phyloP scores from a whole-genome alignment of 2,797 vertebrate species.

The Anniella stebbinsi region DNA sequence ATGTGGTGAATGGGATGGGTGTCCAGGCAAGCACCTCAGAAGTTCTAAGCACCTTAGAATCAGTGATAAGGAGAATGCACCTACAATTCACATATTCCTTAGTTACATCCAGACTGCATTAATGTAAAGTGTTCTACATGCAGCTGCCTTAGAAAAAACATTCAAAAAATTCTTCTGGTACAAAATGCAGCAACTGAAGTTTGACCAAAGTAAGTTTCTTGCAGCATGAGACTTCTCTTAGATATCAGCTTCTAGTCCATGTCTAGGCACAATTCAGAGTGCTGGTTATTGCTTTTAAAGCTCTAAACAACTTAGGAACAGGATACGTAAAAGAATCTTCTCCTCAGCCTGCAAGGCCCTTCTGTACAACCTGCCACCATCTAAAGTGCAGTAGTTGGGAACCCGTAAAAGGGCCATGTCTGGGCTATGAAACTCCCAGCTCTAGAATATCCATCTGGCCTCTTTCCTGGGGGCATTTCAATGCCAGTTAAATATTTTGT shows the following conservation, averaged over 20 bases:
- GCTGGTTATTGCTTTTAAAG: neutral
- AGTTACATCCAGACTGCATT: too few relatives aligned
- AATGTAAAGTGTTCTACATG: too few relatives aligned
- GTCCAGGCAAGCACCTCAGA: too few relatives aligned
- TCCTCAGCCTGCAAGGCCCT: neutral
- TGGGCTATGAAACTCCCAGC: neutral
- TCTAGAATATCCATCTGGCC: neutral
- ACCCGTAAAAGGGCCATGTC: neutral
- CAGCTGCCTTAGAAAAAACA: neutral
- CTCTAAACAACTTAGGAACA: neutral
- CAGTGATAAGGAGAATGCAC: neutral
- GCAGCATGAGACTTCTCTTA: neutral
- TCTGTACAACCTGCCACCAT: neutral
- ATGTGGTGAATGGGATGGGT: too few relatives aligned
- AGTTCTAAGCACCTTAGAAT: neutral
- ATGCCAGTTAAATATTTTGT: neutral
- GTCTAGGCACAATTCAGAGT: neutral
- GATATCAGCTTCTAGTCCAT: neutral
- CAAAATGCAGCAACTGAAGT: neutral
- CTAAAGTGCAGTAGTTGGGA: neutral
- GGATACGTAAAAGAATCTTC: neutral
- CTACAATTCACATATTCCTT: neutral
- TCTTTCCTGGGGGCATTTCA: neutral
- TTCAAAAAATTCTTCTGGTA: neutral
- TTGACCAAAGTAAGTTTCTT: neutral